phyloP scores from a whole-genome alignment of 2,888 invertebrate genomes.

The Tanytarsus gracilentus region DNA sequence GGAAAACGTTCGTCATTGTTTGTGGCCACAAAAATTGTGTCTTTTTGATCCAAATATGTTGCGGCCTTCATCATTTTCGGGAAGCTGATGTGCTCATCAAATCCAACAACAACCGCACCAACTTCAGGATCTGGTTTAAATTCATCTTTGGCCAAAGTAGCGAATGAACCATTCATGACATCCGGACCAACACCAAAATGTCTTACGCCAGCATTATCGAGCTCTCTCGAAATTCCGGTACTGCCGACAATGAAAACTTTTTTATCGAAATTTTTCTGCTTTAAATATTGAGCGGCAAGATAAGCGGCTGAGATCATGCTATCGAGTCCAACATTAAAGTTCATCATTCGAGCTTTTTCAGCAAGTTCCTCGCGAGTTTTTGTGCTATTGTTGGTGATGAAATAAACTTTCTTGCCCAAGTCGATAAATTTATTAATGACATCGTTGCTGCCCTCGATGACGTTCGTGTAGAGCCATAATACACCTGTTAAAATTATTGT shows the following conservation, averaged over 20 bases:
- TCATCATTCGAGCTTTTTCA: conserved; percentile 62
- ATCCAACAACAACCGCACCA: conserved; percentile 90
- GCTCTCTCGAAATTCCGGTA: conserved; percentile 70
- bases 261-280: conserved; percentile 60
- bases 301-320: conserved; percentile 74
- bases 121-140: conserved; percentile 67
- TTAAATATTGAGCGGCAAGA: conserved; percentile 68
- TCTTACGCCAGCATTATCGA: conserved; percentile 68
- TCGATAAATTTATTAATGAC: conserved; percentile 59
- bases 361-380: conserved; percentile 70
- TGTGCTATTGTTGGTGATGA: conserved; percentile 76
- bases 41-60: conserved; percentile 69
- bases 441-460: conserved; percentile 58
- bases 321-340: conserved; percentile 56
- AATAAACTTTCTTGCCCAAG: conserved; percentile 72
- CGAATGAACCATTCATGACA: conserved; percentile 46
- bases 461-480: conserved; percentile 64
- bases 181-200: conserved; percentile 71
- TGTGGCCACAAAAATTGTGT: conserved; percentile 71
- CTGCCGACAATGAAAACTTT: conserved; percentile 79
- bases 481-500: conserved; percentile 68
- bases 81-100: conserved; percentile 86
- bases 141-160: conserved; percentile 45
- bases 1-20: conserved; percentile 70
- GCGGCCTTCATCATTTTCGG: conserved; percentile 87